Percentiles rank a stretch among this genome's conserved stretches.
phyloP scores from a whole-genome alignment of 2,113 vertebrate genomes.

The Ondatra zibethicus region DNA sequence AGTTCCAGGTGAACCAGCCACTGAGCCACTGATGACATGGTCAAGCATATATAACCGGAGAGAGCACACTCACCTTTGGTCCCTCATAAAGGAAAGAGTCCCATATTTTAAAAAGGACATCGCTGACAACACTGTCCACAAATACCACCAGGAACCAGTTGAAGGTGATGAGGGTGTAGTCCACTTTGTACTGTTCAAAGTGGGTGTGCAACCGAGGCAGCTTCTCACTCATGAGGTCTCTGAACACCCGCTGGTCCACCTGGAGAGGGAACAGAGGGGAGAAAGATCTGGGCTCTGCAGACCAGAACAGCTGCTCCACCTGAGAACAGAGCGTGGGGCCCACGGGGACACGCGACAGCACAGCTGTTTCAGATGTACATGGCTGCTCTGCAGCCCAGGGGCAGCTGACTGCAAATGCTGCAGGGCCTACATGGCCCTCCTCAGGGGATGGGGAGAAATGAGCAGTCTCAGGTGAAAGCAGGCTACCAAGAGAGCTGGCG shows the following conservation, averaged over 20 bases:
- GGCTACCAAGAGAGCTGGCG: background rate
- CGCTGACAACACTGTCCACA: constrained; percentile 97
- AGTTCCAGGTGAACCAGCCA: background rate
- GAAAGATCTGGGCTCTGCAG: accelerated
- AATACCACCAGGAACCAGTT: constrained; percentile 99
- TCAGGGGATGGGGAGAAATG: no score
- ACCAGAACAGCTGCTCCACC: background rate
- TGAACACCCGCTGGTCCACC: constrained; percentile 99
- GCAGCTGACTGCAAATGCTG: no score
- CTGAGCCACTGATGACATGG: accelerated
- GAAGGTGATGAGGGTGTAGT: constrained; percentile 98
- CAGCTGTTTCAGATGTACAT: background rate
- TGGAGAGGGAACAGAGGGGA: constrained; percentile 72
- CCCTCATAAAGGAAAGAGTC: constrained; percentile 98
- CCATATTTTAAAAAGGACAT: constrained; percentile 99
- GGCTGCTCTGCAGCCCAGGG: background rate
- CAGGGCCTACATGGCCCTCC: background rate
- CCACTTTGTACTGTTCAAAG: constrained; percentile 96
- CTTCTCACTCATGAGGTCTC: constrained; percentile 97
- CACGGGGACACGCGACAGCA: accelerated
- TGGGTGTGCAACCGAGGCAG: constrained; percentile 94
- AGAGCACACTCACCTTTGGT: constrained; percentile 91
- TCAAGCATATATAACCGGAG: accelerated
- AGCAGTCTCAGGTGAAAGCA: background rate
- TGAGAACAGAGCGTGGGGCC: background rate